Base-by-base conservation (phyloP, 37 sponge, comb jelly and placozoan genomes). In the Hexactinellida sp. region DNA sequence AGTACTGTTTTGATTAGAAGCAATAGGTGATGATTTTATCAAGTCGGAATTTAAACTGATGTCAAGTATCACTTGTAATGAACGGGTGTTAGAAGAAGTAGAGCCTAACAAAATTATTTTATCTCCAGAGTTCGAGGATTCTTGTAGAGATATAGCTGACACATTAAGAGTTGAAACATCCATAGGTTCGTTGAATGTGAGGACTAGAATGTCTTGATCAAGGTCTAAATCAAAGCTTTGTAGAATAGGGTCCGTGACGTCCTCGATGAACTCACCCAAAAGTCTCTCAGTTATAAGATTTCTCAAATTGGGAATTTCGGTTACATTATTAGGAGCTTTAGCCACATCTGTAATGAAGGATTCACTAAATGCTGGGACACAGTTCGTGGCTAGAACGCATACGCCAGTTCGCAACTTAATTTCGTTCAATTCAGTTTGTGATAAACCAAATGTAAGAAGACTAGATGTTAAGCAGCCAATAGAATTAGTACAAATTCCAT, bases 121-220 rank as follows among this genome's bases (percentile, higher is more conserved):
- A 10, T 63, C 28, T 1, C 76, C 76, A 63, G 19, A 7, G 13
- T 63, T 63, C 5, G 34, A 23, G 13, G 34, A 63, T 1, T 10
- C 30, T 63, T 63, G 76, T 21, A 63, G 76, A n/a, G 21, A n/a
- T 25, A 94, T 7, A 19, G 89, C 83, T 21, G 87, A 41, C 1
- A 71, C 54, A 37, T 94, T 84, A 13, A 94, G 55, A 1, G 88
- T 84, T 25, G 90, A 54, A 28, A 85, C 85, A 37, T 84, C 55
- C 3, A 95, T 88, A 39, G 96, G 96, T 55, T 95, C 94, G 84
- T 92, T 82, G 84, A 95, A 95, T 9, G 91, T 89, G 32, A 95
- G 24, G 16, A 52, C 13, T 16, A 95, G 85, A 21, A 82, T 82
- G 83, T 94, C 89, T 35, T 83, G 54, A 34, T 84, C 34, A 13